Conservation (phyloP, 2,888 invertebrate genomes). For the Callyntrura sp. region DNA sequence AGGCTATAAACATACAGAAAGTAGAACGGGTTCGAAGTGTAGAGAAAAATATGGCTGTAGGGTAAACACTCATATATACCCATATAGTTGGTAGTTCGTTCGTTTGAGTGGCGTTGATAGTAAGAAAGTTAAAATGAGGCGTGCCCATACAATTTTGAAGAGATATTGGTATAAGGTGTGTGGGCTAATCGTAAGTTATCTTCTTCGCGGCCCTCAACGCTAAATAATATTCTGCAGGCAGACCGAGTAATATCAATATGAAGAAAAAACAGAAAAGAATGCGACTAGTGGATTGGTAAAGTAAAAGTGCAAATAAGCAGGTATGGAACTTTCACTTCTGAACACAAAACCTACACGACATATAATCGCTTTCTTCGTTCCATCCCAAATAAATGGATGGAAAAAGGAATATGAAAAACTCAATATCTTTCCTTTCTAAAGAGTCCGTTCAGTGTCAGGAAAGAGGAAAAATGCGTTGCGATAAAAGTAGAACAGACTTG, state of each 20-base stretch:
- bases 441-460: neutral
- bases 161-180: too few species aligned
- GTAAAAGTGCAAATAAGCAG: constrained; percentile 33
- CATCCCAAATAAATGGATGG: constrained; percentile 20
- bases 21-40: neutral
- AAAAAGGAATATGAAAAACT: constrained; percentile 39
- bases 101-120: constrained; percentile 31
- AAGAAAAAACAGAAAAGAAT: too few species aligned
- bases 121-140: too few species aligned
- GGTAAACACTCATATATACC: neutral
- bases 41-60: constrained; percentile 13
- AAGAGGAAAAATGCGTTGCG: constrained; percentile 36
- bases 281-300: neutral
- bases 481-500: constrained; percentile 11
- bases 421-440: constrained; percentile 19
- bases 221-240: too few species aligned
- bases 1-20: neutral
- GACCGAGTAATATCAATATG: too few species aligned
- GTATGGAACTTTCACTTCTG: constrained; percentile 12
- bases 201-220: too few species aligned
- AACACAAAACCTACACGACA: constrained; percentile 5
- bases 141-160: too few species aligned
- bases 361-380: constrained; percentile 53
- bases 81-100: neutral
- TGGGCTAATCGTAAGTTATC: too few species aligned